phyloP scores from a whole-genome alignment of 2,113 vertebrate species.

The Sapajus apella region DNA sequence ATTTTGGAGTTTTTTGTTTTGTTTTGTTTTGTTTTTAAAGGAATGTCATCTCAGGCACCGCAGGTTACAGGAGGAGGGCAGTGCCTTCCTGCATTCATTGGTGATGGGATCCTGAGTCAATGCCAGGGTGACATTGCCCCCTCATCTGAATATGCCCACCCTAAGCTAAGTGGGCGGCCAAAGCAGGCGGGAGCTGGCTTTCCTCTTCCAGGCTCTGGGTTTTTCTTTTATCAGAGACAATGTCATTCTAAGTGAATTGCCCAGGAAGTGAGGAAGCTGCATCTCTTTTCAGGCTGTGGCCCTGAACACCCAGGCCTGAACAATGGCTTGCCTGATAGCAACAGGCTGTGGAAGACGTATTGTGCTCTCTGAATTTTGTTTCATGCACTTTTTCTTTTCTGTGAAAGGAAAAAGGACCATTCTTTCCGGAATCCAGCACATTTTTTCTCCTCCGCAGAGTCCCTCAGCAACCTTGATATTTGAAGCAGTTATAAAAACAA shows the following conservation, averaged over 20 bases:
- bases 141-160: fast-evolving
- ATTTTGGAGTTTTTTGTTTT: fast-evolving
- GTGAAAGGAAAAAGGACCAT: conserved; percentile 44
- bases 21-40: neutral
- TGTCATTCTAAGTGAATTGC: neutral
- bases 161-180: neutral
- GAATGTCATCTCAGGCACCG: fast-evolving
- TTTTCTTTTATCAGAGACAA: conserved; percentile 8
- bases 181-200: neutral
- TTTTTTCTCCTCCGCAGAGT: neutral
- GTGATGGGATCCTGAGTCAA: fast-evolving
- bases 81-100: fast-evolving
- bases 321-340: conserved; percentile 58
- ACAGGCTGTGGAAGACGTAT: conserved; percentile 47
- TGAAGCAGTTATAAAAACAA: neutral
- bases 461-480: conserved; percentile 66
- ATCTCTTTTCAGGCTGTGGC: conserved; percentile 48
- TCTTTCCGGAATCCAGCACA: conserved; percentile 45
- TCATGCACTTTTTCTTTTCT: conserved; percentile 16
- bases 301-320: conserved; percentile 52
- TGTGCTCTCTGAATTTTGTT: conserved; percentile 45
- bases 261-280: neutral
- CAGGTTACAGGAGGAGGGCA: neutral
- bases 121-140: fast-evolving
- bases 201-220: fast-evolving